Conservation (phyloP, 2,797 vertebrate genomes). For the Ibycter americanus region DNA sequence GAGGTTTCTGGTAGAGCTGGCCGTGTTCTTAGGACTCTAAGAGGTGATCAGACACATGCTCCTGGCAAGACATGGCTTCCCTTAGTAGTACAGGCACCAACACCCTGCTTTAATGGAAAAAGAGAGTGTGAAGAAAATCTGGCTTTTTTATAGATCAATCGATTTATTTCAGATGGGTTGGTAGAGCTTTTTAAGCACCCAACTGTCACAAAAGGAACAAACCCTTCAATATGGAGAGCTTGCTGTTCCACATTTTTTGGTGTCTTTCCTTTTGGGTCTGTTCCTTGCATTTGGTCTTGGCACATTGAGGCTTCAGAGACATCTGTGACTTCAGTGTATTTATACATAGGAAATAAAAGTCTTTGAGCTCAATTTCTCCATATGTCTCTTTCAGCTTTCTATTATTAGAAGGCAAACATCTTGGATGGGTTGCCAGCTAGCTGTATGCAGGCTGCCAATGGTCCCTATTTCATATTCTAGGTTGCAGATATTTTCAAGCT, state of each 20-base stretch:
- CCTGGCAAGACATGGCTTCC: neutral
- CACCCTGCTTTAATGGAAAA: neutral
- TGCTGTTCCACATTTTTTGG: neutral
- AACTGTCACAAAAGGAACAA: neutral
- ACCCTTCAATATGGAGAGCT: neutral
- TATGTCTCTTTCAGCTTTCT: constrained; percentile 55
- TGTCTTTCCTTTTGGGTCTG: constrained; percentile 5
- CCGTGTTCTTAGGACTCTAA: neutral
- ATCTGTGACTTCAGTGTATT: constrained; percentile 55
- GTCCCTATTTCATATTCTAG: constrained; percentile 24
- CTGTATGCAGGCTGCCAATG: neutral
- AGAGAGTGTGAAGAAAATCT: neutral
- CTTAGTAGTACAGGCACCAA: neutral
- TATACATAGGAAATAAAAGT: constrained; percentile 38
- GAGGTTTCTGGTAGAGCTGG: neutral
- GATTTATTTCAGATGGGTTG: neutral
- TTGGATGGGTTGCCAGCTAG: constrained; percentile 19
- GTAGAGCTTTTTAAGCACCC: neutral
- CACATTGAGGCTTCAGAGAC: constrained; percentile 44
- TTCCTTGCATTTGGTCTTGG: constrained; percentile 35
- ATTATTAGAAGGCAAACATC: constrained; percentile 65
- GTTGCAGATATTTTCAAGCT: constrained; percentile 41
- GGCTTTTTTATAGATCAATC: neutral
- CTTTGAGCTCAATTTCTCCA: constrained; percentile 40
- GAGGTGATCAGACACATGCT: neutral